Base-by-base conservation (phyloP, 2,797 vertebrate species). In the Brachyalestes nurse region DNA sequence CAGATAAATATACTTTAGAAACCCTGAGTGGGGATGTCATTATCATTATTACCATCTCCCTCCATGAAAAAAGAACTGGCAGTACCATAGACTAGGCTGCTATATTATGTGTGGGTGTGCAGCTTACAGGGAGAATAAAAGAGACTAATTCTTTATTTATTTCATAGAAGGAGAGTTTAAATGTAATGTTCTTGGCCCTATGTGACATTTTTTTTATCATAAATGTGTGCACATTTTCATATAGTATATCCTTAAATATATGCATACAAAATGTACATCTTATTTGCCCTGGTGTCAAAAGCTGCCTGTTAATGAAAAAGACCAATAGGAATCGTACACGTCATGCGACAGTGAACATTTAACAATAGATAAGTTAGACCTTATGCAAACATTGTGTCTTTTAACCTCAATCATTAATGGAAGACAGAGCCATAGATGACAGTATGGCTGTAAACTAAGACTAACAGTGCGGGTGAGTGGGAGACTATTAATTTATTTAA, bases 41-140 rank as follows among this genome's bases (percentile, higher is more conserved):
- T 67, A 69, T 21, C 5, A 6, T 14, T 14, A 6, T 10, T 42
- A 69, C 21, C 47, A 17, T 34, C 28, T 17, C 28, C 13, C 34
- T 17, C 14, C 34, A 40, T n/a, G n/a, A 38, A 4, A 6, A 17
- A 47, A 69, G 42, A 69, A 13, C 38, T 69, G 40, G n/a, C 40
- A 69, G 19, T 42, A 47, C 42, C 10, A 23, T 65, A 65, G 28
- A 17, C 28, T 49, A 4, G 12, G 66, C 12, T 16, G 13, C 12
- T n/a, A 67, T 9, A 49, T 23, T 49, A n/a, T 70, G 66, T 51
- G 66, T 49, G 47, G 66, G 42, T 70, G 66, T 70, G 21, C 42
- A 17, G 66, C 42, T 70, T 16, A 16, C 23, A 49, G 12, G 1
- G 25, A 17, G 14, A 62, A 34, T 16, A 34, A 16, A 14, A 14